These are phyloP conservation scores for Delia radicum DNA, from an alignment of 1,140 invertebrate species.

Conservation along the genomic window DNA sequence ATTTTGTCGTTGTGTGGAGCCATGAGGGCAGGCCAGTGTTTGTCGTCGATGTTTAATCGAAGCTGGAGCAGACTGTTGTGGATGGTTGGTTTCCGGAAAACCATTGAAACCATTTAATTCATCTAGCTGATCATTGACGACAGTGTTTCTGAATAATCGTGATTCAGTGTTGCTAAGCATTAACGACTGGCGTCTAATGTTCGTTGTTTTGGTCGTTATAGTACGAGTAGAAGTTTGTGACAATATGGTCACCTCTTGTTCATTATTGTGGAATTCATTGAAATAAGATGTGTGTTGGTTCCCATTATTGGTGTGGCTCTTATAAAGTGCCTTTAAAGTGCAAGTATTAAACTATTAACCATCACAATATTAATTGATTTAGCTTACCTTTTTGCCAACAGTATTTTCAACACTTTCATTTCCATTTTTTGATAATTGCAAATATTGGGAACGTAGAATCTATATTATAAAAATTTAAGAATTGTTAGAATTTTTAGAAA, in stretches of 20 bases:
- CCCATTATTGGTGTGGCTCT: background rate
- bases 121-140: background rate
- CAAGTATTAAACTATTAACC: background rate
- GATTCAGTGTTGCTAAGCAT: too few species aligned
- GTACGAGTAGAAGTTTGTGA: too few species aligned
- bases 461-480: background rate
- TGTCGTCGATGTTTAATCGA: background rate
- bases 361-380: background rate
- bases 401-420: background rate
- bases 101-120: too few species aligned
- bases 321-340: background rate
- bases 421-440: background rate
- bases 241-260: too few species aligned
- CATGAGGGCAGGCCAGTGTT: too few species aligned
- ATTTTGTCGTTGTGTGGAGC: too few species aligned
- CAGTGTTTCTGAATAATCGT: too few species aligned
- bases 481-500: too few species aligned
- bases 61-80: background rate
- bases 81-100: background rate
- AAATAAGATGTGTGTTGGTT: background rate
- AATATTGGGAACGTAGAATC: background rate
- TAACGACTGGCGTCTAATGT: too few species aligned
- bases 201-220: too few species aligned
- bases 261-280: too few species aligned
- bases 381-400: background rate